Evolutionary conservation across 2,113 vertebrate species (phyloP).

Genomic region (Globicephala melas): DNA sequence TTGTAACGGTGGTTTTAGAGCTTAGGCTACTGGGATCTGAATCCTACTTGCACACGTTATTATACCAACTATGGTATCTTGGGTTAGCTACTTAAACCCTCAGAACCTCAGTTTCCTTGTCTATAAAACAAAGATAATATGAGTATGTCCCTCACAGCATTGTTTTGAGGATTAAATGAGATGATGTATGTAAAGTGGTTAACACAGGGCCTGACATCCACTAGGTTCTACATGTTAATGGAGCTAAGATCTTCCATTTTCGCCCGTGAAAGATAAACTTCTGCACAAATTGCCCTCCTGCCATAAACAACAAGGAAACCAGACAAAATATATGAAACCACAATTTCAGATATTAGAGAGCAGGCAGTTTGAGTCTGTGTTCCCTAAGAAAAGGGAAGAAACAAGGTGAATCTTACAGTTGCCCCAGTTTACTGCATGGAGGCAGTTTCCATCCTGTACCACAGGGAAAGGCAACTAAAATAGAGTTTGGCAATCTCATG

Average conservation of each 20-base stretch:
- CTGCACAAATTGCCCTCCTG: background rate
- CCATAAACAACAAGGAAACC: background rate
- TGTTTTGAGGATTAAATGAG: background rate
- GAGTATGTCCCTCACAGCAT: background rate
- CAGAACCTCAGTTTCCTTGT: background rate
- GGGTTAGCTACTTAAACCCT: background rate
- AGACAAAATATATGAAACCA: background rate
- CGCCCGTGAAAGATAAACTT: background rate
- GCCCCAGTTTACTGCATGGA: background rate
- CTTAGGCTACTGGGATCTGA: background rate
- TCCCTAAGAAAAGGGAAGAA: background rate
- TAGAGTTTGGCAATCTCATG: background rate
- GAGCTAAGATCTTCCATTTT: background rate
- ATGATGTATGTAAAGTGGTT: background rate
- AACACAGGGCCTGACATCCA: background rate
- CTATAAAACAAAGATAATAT: background rate
- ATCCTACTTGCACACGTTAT: background rate
- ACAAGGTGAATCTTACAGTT: background rate
- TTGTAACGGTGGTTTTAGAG: background rate
- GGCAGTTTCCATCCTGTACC: background rate
- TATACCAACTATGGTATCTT: background rate
- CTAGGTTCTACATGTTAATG: background rate
- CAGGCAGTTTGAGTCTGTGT: background rate
- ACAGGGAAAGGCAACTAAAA: background rate
- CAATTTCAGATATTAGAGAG: background rate